Conservation (phyloP, 2,113 vertebrate genomes). For the Tyrannus savana region DNA sequence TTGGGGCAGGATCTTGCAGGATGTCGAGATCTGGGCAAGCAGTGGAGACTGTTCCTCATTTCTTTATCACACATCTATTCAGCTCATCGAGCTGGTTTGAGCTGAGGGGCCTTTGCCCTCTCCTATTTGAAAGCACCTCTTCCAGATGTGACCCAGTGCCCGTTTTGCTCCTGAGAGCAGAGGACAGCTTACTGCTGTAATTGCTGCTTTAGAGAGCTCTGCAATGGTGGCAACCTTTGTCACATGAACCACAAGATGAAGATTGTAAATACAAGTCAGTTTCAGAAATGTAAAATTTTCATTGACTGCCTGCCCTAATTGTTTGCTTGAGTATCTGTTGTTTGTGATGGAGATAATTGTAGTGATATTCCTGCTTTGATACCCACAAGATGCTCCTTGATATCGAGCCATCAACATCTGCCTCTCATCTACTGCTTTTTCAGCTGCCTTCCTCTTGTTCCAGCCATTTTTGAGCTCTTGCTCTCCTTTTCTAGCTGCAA, state of each 20-base stretch:
- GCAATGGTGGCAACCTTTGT: background rate
- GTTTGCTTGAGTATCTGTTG: background rate
- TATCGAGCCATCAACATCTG: background rate
- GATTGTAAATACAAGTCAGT: background rate
- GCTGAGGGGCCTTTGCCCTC: background rate
- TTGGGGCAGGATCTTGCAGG: background rate
- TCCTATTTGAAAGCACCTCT: background rate
- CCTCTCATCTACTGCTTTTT: background rate
- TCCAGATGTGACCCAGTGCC: background rate
- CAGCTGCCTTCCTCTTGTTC: background rate
- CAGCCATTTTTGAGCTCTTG: background rate
- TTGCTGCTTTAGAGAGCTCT: background rate
- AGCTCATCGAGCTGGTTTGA: background rate
- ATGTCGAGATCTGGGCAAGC: background rate
- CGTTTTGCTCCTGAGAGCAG: background rate
- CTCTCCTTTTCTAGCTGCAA: background rate
- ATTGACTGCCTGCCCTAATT: background rate
- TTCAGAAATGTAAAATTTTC: background rate
- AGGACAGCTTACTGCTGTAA: background rate
- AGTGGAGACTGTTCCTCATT: background rate
- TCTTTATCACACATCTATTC: background rate
- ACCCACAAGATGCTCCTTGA: background rate
- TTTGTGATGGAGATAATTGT: background rate
- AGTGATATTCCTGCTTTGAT: constrained; percentile 17
- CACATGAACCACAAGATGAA: background rate